Conservation (phyloP, 2,113 vertebrate species). For the Hipposideros armiger region DNA sequence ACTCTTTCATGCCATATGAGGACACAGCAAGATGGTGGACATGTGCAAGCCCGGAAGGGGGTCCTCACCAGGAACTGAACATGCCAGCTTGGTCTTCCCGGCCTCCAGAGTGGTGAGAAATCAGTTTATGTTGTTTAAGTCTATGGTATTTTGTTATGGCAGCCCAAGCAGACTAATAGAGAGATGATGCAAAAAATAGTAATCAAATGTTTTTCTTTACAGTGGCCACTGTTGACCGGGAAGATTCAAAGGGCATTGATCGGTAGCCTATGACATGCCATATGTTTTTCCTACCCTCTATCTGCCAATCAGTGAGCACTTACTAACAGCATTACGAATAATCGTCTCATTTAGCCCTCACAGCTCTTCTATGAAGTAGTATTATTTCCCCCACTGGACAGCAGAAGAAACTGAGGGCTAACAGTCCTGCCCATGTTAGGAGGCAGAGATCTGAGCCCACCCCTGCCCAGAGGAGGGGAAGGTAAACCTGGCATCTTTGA, state of each 20-base stretch:
- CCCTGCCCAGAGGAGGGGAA: too few species aligned
- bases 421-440: too few species aligned
- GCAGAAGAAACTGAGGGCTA: not conserved
- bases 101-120: not conserved
- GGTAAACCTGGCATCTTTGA: not conserved
- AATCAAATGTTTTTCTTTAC: not conserved
- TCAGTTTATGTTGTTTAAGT: not conserved
- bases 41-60: not conserved
- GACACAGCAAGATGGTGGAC: not conserved
- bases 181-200: not conserved
- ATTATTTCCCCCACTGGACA: not conserved
- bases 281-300: too few species aligned
- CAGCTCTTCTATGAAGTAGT: not conserved
- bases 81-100: not conserved
- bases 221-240: not conserved
- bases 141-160: not conserved
- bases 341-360: not conserved
- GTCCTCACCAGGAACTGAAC: not conserved
- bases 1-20: not conserved
- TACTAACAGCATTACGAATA: accelerated
- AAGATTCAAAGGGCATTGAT: not conserved
- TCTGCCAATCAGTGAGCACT: not conserved
- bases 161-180: not conserved
- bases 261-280: accelerated
- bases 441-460: too few species aligned